Base-by-base conservation (phyloP, 2,113 vertebrate genomes). In the Cercocebus atys region DNA sequence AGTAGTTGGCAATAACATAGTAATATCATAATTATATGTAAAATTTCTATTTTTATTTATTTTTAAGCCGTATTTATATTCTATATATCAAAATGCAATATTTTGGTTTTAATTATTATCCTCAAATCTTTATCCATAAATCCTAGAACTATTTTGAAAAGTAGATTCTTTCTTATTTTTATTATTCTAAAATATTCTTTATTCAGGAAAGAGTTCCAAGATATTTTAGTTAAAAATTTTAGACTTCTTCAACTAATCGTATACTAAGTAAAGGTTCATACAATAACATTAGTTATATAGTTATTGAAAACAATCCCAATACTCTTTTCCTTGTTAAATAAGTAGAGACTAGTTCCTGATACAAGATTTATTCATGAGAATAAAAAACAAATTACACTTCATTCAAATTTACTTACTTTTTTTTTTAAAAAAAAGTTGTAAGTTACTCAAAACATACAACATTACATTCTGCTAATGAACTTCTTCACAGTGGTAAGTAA, bases 291-390 rank as follows among this genome's bases (percentile, higher is more conserved):
- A 82, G 45, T 90, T 87, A 45, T 9, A 32, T n/a, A 72, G 47
- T 52, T 78, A 89, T 13, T 83, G 16, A 79, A 92, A 97, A 95
- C 61, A 92, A 50, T 50, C 14, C 57, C 30, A 61, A 52, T 86
- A 40, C 4, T 84, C n/a, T 50, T 95, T 79, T 95, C 38, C 14
- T 89, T 84, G 14, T 92, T 94, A 86, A 78, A 84, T 85, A 88
- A 84, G 35, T 66, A 57, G 76, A 90, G 73, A 16, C 8, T 85
- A 80, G 32, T 89, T 86, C 35, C 35, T 93, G 9, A 64, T 59
- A 5, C 2, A 79, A 40, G 17, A 95, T 1, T 80, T 66, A 11
- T 76, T 89, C 10, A 40, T 8, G 45, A 47, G 20, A 90, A 66
- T 95, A 93, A 89, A 93, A 94, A 50, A 4, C 59, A 75, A 10